Percentiles rank a stretch among this genome's conserved stretches.
Evolutionary conservation across 1,140 invertebrate species (phyloP).

Genomic region (Phthorimaea operculella): DNA sequence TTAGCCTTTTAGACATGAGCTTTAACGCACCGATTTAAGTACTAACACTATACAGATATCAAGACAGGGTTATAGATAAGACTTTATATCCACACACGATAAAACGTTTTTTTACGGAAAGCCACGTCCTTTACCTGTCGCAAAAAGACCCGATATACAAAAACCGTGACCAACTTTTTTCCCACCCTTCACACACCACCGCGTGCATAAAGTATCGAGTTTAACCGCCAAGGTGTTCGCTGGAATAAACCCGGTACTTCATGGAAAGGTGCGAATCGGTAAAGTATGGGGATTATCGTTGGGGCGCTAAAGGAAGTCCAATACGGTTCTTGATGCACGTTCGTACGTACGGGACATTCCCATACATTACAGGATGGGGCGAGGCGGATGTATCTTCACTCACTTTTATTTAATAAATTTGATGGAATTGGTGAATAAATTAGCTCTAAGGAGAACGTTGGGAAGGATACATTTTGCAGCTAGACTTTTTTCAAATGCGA

Average conservation of each 20-base stretch:
- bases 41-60: too few species aligned
- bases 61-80: too few species aligned
- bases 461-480: too few species aligned
- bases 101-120: too few species aligned
- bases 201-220: constrained; percentile 34
- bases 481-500: too few species aligned
- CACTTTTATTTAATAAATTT: too few species aligned
- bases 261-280: constrained; percentile 38
- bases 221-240: constrained; percentile 21
- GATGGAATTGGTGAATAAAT: too few species aligned
- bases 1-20: too few species aligned
- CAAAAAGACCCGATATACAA: constrained; percentile 14
- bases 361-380: constrained; percentile 47
- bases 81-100: too few species aligned
- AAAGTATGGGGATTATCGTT: constrained; percentile 31
- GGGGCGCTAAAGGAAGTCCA: constrained; percentile 12
- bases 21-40: too few species aligned
- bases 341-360: constrained; percentile 41
- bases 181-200: constrained; percentile 41
- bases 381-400: constrained; percentile 50
- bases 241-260: constrained; percentile 32
- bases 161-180: constrained; percentile 33
- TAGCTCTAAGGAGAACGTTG: too few species aligned
- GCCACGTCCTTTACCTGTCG: background rate
- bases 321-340: constrained; percentile 35